Percentiles rank a stretch among this genome's conserved stretches.
These are phyloP conservation scores for Colossoma macropomum DNA, from an alignment of 2,113 vertebrate genomes.

Conservation along the genomic window DNA sequence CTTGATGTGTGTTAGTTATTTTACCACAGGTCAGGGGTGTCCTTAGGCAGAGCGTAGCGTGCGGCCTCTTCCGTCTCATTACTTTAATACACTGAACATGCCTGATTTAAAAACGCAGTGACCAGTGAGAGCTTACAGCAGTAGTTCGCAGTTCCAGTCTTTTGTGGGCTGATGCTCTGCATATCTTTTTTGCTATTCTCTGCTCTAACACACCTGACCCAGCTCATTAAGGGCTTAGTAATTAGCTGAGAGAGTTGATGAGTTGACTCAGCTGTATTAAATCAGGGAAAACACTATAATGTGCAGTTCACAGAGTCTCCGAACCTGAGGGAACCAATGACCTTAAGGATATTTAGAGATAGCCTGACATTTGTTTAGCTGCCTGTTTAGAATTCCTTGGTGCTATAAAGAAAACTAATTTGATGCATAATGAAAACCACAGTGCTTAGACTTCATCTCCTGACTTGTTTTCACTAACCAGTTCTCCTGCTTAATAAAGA, in stretches of 20 bases:
- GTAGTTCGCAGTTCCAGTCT: background rate
- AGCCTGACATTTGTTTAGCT: background rate
- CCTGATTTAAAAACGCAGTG: background rate
- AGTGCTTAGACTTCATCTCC: background rate
- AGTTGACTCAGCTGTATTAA: background rate
- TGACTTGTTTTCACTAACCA: background rate
- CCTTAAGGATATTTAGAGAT: background rate
- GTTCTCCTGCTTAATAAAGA: background rate
- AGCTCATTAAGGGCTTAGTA: background rate
- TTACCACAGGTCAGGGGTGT: too few relatives aligned
- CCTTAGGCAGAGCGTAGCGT: too few relatives aligned
- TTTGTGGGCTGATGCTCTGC: background rate
- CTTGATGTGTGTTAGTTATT: too few relatives aligned
- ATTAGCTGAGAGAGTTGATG: background rate
- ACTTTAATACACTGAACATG: background rate
- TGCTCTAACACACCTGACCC: background rate
- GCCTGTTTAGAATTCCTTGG: background rate
- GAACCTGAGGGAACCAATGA: background rate
- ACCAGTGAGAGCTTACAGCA: background rate
- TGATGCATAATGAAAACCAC: background rate
- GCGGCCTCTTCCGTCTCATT: too few relatives aligned
- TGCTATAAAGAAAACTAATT: background rate
- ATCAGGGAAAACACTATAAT: background rate
- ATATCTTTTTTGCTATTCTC: background rate
- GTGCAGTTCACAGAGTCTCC: background rate